phyloP scores from a whole-genome alignment of 2,797 vertebrate genomes.

The Eulemur rubriventer region DNA sequence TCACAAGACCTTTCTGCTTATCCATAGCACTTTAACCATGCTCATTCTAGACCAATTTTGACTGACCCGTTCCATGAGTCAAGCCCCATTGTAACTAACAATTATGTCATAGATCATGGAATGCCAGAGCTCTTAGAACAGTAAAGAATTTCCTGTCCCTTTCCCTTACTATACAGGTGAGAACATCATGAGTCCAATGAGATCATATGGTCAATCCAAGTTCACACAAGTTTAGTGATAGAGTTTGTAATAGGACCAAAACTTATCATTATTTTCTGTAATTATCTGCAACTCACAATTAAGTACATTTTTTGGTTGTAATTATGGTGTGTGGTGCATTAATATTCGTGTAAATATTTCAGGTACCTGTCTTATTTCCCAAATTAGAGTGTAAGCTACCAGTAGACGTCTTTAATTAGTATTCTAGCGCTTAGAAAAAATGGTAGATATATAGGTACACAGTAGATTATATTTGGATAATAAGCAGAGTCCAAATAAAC shows the following conservation, averaged over 20 bases:
- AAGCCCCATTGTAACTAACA: neutral
- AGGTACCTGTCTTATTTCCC: neutral
- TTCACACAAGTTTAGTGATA: neutral
- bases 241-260: neutral
- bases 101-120: neutral
- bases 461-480: neutral
- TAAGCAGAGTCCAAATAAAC: neutral
- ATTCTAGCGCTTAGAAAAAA: neutral
- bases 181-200: neutral
- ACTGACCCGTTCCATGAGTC: neutral
- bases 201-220: neutral
- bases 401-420: neutral
- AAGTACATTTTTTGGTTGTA: neutral
- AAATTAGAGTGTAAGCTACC: neutral
- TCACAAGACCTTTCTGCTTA: neutral
- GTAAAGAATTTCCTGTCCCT: neutral
- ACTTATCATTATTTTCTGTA: neutral
- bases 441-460: neutral
- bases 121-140: neutral
- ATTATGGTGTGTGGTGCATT: neutral
- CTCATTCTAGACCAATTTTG: neutral
- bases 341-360: conserved; percentile 3
- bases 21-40: neutral
- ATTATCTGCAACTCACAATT: neutral
- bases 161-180: neutral